Evolutionary conservation across 2,797 vertebrate genomes (phyloP), one percentile per base, ranked within the genome.

Genomic region (Pseudomugil gertrudae): DNA sequence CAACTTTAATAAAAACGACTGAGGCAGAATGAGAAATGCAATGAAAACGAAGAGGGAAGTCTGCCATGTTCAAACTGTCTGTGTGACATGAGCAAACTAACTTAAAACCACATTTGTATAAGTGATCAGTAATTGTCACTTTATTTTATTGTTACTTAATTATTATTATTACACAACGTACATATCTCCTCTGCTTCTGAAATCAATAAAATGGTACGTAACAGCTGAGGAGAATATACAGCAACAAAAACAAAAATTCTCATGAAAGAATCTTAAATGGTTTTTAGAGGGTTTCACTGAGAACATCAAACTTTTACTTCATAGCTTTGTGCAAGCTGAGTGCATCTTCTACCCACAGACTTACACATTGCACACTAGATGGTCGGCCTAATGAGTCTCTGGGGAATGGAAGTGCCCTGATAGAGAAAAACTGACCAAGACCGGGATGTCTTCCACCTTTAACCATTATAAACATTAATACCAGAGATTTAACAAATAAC

Each of bases 371-470:
- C 63, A 79, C 62, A 79, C 78, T 69, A 80, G 84, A 82, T 29
- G 24, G 51, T 66, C 55, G 59, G 60, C 58, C 79, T 92, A 94
- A 92, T 91, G 90, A 92, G 93, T 83, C 90, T 89, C 79, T 48
- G 57, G 80, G 81, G 92, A 88, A 54, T 10, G 52, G 55, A 81
- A 71, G 72, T 89, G 86, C 76, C 78, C 82, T 89, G 81, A 80
- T 69, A 88, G 74, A 81, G 79, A 80, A 89, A 87, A 87, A 82
- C 80, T 71, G 88, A 84, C 79, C 86, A 73, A 83, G 81, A 86
- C 78, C 63, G 75, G 80, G 80, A 72, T 67, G 67, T 84, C 67
- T 79, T 79, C 79, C 63, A 40, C 71, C 69, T 61, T 33, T 63
- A 63, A 74, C 75, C 83, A 87, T 87, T 88, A 91, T 63, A 63